Evolutionary conservation across 1,140 invertebrate genomes (phyloP).

Genomic region (Pachypeltis micranthus): DNA sequence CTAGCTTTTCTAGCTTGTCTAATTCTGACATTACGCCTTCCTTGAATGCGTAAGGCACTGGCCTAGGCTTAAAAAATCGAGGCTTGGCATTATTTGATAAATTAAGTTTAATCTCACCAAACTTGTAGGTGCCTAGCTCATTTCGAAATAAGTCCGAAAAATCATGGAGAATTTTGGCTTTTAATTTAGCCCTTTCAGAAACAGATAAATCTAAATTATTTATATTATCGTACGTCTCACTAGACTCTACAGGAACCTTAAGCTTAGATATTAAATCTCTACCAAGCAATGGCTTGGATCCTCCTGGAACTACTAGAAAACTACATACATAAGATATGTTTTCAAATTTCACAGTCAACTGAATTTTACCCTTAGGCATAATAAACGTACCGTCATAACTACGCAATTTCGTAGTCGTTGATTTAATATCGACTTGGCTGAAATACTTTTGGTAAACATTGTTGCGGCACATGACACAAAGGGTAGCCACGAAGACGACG

Average conservation of each 20-base stretch:
- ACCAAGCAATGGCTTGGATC: background rate
- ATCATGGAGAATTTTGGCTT: background rate
- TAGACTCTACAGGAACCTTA: background rate
- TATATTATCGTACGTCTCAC: background rate
- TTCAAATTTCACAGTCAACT: background rate
- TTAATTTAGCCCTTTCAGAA: background rate
- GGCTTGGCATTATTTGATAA: slow-evolving; percentile 7
- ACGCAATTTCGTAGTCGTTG: background rate
- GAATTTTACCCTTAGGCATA: background rate
- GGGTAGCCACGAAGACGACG: no score
- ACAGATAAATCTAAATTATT: background rate
- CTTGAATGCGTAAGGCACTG: slow-evolving; percentile 29
- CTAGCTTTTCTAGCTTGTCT: slow-evolving; percentile 29
- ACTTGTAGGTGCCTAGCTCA: background rate
- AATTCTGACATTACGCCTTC: slow-evolving; percentile 28
- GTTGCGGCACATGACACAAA: no score
- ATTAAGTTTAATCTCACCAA: background rate
- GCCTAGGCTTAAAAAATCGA: slow-evolving; percentile 25
- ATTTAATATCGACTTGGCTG: background rate
- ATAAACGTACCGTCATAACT: background rate
- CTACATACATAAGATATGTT: background rate
- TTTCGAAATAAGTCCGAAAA: background rate
- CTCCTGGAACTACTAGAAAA: background rate
- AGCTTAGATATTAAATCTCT: background rate
- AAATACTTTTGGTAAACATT: no score